Evolutionary conservation across 2,113 vertebrate species (phyloP).

Genomic region (Nyctibius bracteatus): DNA sequence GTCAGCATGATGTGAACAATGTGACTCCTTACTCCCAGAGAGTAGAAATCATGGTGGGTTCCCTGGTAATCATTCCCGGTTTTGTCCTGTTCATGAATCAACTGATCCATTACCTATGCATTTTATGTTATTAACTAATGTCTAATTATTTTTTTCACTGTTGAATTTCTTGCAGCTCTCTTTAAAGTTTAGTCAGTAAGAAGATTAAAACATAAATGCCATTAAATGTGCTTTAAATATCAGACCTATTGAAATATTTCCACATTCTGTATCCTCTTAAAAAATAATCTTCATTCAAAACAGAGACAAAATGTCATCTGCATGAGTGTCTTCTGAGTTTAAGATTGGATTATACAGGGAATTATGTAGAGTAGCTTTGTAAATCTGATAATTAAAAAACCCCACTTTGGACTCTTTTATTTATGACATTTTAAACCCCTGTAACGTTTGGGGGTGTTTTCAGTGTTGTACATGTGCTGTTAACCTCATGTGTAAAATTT

Average conservation of each 20-base stretch:
- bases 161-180: slow-evolving; percentile 61
- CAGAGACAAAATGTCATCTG: slow-evolving; percentile 73
- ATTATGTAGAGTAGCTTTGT: slow-evolving; percentile 69
- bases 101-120: not conserved
- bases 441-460: slow-evolving; percentile 21
- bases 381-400: slow-evolving; percentile 75
- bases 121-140: slow-evolving; percentile 38
- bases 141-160: slow-evolving; percentile 65
- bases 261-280: slow-evolving; percentile 78
- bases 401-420: slow-evolving; percentile 38
- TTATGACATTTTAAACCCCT: slow-evolving; percentile 66
- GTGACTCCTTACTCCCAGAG: not conserved
- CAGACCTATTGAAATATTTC: slow-evolving; percentile 73
- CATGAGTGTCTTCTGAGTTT: slow-evolving; percentile 67
- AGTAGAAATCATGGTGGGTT: not conserved
- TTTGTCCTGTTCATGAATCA: not conserved
- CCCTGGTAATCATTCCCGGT: not conserved
- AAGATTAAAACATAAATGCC: slow-evolving; percentile 81
- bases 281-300: slow-evolving; percentile 77
- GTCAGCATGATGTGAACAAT: not conserved
- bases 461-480: not conserved
- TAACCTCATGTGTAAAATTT: not conserved
- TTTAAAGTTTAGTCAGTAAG: slow-evolving; percentile 76
- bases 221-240: slow-evolving; percentile 80
- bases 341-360: slow-evolving; percentile 75